Evolutionary conservation across 1,140 invertebrate genomes (phyloP).

Genomic region (Heliconius congener): DNA sequence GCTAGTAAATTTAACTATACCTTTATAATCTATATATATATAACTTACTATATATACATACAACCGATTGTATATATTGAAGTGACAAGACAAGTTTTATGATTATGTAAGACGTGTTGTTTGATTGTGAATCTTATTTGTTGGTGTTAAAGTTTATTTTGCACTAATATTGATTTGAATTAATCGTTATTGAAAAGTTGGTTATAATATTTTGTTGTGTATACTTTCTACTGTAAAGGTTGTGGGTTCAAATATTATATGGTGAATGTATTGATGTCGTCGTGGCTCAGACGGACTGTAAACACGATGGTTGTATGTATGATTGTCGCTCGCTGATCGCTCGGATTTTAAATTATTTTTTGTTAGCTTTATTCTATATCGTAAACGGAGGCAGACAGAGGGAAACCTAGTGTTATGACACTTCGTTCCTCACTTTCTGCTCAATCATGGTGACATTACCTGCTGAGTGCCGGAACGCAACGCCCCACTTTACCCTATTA

Average conservation of each 20-base stretch:
- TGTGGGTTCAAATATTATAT: background rate
- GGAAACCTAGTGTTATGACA: no score
- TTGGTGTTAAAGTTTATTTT: background rate
- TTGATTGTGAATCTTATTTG: background rate
- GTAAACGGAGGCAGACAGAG: no score
- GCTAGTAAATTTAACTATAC: background rate
- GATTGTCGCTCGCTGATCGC: no score
- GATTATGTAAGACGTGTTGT: background rate
- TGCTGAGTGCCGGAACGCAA: no score
- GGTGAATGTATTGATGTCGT: background rate
- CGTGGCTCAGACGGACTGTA: no score
- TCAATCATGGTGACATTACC: no score
- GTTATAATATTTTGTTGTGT: background rate
- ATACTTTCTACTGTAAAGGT: background rate
- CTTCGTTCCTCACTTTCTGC: no score
- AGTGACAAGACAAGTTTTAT: slow-evolving; percentile 7
- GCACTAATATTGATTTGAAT: background rate
- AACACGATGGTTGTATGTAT: no score
- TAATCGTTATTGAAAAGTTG: background rate
- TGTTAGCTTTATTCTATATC: no score
- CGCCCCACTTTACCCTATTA: no score
- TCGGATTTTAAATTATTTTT: no score
- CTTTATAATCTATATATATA: background rate
- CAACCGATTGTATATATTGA: background rate
- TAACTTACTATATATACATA: background rate